Conservation (phyloP, 2,888 invertebrate genomes). For the Drosophila vallismaia region DNA sequence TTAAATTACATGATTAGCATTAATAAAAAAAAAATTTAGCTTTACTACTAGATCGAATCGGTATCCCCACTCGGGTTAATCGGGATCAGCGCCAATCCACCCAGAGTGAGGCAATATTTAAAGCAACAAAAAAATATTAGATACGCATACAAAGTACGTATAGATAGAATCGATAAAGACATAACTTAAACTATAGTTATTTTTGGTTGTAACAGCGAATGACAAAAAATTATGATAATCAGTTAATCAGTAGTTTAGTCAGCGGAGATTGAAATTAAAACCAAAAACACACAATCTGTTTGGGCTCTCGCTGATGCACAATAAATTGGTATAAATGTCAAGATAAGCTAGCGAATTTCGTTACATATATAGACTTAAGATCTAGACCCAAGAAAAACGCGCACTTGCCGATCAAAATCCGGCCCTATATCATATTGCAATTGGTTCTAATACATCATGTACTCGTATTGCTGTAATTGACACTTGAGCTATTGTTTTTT, state of each 20-base stretch:
- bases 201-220: constrained; percentile 31
- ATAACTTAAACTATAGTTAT: constrained; percentile 31
- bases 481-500: constrained; percentile 15
- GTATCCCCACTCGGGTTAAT: neutral
- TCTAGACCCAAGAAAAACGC: constrained; percentile 41
- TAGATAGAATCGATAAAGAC: constrained; percentile 18
- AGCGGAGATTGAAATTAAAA: neutral
- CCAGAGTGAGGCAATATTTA: neutral
- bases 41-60: neutral
- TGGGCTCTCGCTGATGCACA: constrained; percentile 6
- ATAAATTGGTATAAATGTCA: constrained; percentile 16
- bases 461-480: constrained; percentile 22
- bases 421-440: constrained; percentile 32
- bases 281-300: constrained; percentile 14
- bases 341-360: constrained; percentile 48
- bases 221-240: constrained; percentile 6
- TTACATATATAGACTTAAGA: constrained; percentile 50
- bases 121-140: constrained; percentile 7
- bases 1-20: constrained; percentile 40
- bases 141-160: no score
- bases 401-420: constrained; percentile 42
- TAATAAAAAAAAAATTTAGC: constrained; percentile 14
- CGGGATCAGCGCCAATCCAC: constrained; percentile 6
- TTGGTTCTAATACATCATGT: constrained; percentile 11
- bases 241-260: neutral